A percentile compares a stretch with the other conserved stretches of the same genome.
phyloP scores from a whole-genome alignment of 2,888 invertebrate species.

The Rhamphomyia laevipes region DNA sequence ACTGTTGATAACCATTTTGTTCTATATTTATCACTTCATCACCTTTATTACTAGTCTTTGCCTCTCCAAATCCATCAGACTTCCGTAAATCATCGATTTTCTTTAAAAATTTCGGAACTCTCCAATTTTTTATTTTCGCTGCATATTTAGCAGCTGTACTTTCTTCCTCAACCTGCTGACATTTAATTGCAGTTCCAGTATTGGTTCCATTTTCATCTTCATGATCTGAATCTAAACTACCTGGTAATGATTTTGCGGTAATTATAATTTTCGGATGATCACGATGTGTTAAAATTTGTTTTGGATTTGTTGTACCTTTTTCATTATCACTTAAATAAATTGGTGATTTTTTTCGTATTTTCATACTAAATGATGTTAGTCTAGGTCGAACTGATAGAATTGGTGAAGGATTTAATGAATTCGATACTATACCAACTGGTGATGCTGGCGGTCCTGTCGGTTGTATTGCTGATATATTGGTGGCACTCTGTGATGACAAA shows the following conservation, averaged over 20 bases:
- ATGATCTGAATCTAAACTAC: constrained; percentile 66
- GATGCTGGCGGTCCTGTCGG: constrained; percentile 35
- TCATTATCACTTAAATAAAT: constrained; percentile 12
- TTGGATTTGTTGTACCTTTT: constrained; percentile 17
- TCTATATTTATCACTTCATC: constrained; percentile 29
- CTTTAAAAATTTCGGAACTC: constrained; percentile 54
- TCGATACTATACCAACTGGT: constrained; percentile 33
- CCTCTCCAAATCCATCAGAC: constrained; percentile 10
- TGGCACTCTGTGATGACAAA: constrained; percentile 32
- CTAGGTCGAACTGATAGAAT: constrained; percentile 33
- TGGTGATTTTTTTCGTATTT: constrained; percentile 29
- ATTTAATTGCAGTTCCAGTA: constrained; percentile 4
- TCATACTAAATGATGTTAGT: constrained; percentile 34
- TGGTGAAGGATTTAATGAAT: constrained; percentile 36
- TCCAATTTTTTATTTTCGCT: constrained; percentile 52
- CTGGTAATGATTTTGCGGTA: constrained; percentile 66
- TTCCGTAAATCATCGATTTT: constrained; percentile 41
- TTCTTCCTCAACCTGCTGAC: constrained; percentile 41
- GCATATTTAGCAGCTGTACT: constrained; percentile 29
- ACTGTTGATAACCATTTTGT: constrained; percentile 48
- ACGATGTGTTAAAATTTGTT: constrained; percentile 20
- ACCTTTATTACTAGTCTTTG: constrained; percentile 3
- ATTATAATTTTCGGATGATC: constrained; percentile 39
- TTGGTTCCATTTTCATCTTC: constrained; percentile 45
- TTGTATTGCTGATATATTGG: constrained; percentile 33